Conservation (phyloP, 2,888 invertebrate genomes). For the Synergus itoensis region DNA sequence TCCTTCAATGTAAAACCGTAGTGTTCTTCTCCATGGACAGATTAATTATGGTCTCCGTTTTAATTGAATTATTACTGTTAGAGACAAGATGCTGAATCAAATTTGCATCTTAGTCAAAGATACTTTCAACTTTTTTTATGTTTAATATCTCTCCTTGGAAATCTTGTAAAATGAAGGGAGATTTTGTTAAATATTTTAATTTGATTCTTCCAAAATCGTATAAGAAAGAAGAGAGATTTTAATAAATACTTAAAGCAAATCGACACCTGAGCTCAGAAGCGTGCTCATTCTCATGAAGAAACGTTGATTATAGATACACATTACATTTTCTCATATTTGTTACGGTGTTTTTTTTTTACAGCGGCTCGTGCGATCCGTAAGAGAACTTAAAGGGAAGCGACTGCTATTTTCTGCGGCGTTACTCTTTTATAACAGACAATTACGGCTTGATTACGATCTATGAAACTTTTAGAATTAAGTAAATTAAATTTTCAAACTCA, state of each 20-base stretch:
- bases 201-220: background rate
- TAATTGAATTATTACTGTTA: slow-evolving; percentile 32
- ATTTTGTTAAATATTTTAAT: background rate
- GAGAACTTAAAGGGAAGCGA: background rate
- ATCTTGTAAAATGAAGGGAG: background rate
- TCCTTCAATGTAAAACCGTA: slow-evolving; percentile 7
- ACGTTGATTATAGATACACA: background rate
- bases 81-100: slow-evolving; percentile 1
- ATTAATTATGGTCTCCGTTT: slow-evolving; percentile 20
- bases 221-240: background rate
- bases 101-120: background rate
- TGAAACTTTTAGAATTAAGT: slow-evolving; percentile 3
- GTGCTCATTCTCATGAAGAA: slow-evolving; percentile 22
- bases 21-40: slow-evolving; percentile 10
- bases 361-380: background rate
- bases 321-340: slow-evolving; percentile 19
- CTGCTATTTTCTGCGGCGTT: background rate
- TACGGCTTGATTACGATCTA: background rate
- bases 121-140: background rate
- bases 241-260: background rate
- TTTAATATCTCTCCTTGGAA: background rate
- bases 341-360: slow-evolving; percentile 6
- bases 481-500: background rate
- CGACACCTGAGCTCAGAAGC: background rate
- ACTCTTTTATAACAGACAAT: background rate